These are phyloP conservation scores for Pycnomerus fuliginosus DNA, from an alignment of 2,888 invertebrate genomes.

Conservation along the genomic window DNA sequence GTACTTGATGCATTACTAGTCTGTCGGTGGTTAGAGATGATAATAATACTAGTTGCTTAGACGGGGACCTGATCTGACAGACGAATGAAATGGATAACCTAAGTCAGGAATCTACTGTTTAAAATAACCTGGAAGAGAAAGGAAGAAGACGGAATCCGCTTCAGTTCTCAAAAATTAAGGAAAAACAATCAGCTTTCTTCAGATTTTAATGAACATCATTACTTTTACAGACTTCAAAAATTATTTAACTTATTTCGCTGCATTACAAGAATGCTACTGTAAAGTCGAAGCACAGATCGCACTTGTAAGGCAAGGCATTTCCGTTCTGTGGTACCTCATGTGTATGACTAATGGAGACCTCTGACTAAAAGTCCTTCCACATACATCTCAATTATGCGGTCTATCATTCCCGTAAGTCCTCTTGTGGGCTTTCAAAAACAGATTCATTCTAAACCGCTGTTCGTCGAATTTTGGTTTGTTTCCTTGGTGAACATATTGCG, in stretches of 20 bases:
- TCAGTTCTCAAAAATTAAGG: too few species aligned
- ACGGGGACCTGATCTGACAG: neutral
- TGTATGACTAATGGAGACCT: conserved; percentile 14
- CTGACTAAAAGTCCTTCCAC: conserved; percentile 23
- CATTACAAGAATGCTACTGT: too few species aligned
- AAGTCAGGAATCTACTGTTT: neutral
- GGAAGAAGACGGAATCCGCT: neutral
- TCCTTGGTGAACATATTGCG: too few species aligned
- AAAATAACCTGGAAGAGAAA: neutral
- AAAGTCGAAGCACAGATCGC: conserved; percentile 18
- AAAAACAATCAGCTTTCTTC: neutral
- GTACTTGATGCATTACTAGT: too few species aligned
- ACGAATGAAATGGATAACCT: neutral
- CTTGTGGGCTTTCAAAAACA: conserved; percentile 38
- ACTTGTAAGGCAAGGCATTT: conserved; percentile 19
- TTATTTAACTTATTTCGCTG: too few species aligned
- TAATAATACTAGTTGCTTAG: too few species aligned
- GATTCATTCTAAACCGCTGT: too few species aligned
- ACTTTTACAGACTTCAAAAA: conserved; percentile 14
- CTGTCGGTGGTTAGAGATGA: too few species aligned
- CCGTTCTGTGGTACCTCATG: conserved; percentile 19
- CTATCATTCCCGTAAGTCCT: conserved; percentile 40
- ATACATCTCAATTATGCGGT: conserved; percentile 21
- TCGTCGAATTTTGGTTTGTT: too few species aligned
- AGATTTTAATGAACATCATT: neutral